phyloP scores from a whole-genome alignment of 2,888 invertebrate species.

The Sicus ferrugineus region DNA sequence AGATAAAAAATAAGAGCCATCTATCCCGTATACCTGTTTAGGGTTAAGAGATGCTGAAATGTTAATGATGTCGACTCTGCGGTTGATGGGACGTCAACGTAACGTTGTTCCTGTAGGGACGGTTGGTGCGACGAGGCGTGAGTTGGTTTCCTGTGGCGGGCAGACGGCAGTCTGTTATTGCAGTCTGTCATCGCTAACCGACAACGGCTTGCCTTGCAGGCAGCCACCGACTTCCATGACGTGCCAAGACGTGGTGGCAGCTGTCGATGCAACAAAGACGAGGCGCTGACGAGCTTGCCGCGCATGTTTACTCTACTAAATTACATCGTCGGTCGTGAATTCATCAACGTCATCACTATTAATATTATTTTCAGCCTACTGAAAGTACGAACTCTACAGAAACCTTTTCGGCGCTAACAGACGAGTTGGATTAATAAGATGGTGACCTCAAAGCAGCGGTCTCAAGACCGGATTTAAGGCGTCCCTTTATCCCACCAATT shows the following conservation, averaged over 20 bases:
- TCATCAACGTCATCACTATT: not conserved
- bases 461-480: too few species aligned
- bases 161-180: too few species aligned
- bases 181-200: not conserved
- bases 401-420: not conserved
- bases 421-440: not conserved
- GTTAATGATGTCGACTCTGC: too few species aligned
- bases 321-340: not conserved
- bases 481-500: too few species aligned
- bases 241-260: not conserved
- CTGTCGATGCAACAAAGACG: not conserved
- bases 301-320: conserved; percentile 3
- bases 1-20: too few species aligned
- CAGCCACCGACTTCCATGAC: not conserved
- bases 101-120: too few species aligned
- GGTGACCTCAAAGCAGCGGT: too few species aligned
- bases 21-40: too few species aligned
- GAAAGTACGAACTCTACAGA: not conserved
- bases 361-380: not conserved
- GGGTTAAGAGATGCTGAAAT: too few species aligned
- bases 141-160: too few species aligned
- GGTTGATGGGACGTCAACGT: too few species aligned
- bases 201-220: not conserved
- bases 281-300: not conserved
- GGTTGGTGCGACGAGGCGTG: too few species aligned